Conservation (phyloP, 2,888 invertebrate genomes). For the Tetranychus piercei region DNA sequence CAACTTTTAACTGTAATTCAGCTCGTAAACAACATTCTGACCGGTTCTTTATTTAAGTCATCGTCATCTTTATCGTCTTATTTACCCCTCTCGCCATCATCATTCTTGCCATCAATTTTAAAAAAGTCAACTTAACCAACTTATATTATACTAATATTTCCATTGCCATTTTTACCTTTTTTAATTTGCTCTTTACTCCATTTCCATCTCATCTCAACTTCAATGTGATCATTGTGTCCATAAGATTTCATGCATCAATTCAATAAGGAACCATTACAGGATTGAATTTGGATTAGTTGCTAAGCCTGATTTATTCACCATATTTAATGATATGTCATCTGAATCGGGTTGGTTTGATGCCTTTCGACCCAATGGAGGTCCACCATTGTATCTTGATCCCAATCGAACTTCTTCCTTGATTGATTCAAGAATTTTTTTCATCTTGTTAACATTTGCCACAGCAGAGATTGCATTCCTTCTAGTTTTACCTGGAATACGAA, state of each 20-base stretch:
- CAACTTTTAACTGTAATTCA: neutral
- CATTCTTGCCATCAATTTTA: neutral
- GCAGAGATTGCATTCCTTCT: slow-evolving; percentile 82
- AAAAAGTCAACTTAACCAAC: neutral
- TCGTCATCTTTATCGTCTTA: neutral
- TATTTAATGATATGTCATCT: neutral
- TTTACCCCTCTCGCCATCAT: neutral
- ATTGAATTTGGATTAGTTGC: no score
- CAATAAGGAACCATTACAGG: no score
- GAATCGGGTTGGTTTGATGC: slow-evolving; percentile 57
- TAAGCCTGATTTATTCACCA: no score
- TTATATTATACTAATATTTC: neutral
- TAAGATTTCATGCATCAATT: no score
- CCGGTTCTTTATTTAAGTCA: neutral
- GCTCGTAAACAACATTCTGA: neutral
- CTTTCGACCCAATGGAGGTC: slow-evolving; percentile 87
- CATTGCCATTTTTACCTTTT: no score
- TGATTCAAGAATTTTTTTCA: slow-evolving; percentile 68
- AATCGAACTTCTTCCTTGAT: slow-evolving; percentile 75
- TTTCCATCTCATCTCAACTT: no score
- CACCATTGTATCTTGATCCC: slow-evolving; percentile 81
- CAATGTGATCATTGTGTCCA: no score
- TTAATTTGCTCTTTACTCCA: no score
- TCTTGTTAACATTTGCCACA: slow-evolving; percentile 68
- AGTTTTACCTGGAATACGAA: slow-evolving; percentile 63